These are phyloP conservation scores for Sinotaia quadrata DNA, from an alignment of 2,888 invertebrate genomes.

Conservation along the genomic window DNA sequence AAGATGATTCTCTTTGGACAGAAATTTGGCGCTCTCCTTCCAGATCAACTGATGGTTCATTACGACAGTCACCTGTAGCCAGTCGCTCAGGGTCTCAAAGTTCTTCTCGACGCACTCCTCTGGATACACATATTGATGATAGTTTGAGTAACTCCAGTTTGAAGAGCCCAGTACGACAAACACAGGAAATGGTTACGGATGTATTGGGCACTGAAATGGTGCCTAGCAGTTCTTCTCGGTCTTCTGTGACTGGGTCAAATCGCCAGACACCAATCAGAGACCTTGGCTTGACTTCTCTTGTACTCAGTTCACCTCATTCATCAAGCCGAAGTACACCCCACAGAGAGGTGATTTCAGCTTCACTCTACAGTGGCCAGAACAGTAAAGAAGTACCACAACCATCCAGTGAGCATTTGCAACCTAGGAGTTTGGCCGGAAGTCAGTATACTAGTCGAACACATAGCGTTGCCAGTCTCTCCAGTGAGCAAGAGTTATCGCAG, in stretches of 20 bases:
- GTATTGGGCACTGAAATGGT: slow-evolving; percentile 11
- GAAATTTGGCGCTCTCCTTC: slow-evolving; percentile 14
- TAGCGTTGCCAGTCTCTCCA: slow-evolving; percentile 47
- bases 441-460: slow-evolving; percentile 42
- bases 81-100: slow-evolving; percentile 11
- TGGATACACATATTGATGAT: slow-evolving; percentile 19
- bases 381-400: slow-evolving; percentile 16
- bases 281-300: slow-evolving; percentile 9
- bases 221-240: slow-evolving; percentile 3
- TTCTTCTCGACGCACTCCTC: background rate
- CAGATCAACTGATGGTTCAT: slow-evolving; percentile 18
- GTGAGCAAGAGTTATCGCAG: slow-evolving; percentile 62
- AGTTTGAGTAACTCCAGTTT: slow-evolving; percentile 8
- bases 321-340: slow-evolving; percentile 34
- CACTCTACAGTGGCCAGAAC: slow-evolving; percentile 44
- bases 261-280: slow-evolving; percentile 38
- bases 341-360: slow-evolving; percentile 38
- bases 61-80: background rate
- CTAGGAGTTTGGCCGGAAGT: slow-evolving; percentile 16
- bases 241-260: slow-evolving; percentile 33
- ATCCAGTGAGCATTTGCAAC: background rate
- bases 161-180: background rate
- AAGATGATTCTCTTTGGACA: slow-evolving; percentile 3
- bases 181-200: slow-evolving; percentile 9
- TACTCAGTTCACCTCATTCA: slow-evolving; percentile 25